phyloP scores from a whole-genome alignment of 2,797 vertebrate species.

The Holocentrus rufus region DNA sequence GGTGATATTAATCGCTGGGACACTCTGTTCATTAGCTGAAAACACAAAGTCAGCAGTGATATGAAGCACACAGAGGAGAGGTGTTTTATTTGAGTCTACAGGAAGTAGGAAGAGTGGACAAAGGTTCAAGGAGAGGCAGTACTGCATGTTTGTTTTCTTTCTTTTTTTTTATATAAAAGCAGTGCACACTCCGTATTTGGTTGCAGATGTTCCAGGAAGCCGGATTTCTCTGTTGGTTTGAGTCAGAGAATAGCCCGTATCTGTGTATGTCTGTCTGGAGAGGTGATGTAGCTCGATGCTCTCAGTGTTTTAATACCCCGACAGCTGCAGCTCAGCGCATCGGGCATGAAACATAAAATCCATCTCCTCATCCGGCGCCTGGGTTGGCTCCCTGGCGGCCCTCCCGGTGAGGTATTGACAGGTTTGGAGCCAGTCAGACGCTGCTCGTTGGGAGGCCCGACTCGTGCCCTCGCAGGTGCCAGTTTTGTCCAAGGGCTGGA shows the following conservation, averaged over 20 bases:
- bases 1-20: conserved; percentile 48
- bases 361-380: conserved; percentile 42
- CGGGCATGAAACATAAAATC: conserved; percentile 43
- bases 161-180: not conserved
- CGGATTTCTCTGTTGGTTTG: not conserved
- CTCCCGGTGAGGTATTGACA: conserved; percentile 53
- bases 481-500: conserved; percentile 18
- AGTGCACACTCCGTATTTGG: not conserved
- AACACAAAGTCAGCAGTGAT: conserved; percentile 46
- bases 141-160: not conserved
- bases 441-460: conserved; percentile 54
- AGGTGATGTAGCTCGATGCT: not conserved
- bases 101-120: no score
- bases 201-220: not conserved
- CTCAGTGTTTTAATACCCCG: conserved; percentile 20
- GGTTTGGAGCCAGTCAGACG: conserved; percentile 58
- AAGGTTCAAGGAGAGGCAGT: not conserved
- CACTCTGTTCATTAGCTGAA: conserved; percentile 40
- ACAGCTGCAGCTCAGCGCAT: conserved; percentile 59
- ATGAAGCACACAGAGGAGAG: conserved; percentile 11
- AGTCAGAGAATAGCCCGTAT: not conserved
- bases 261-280: not conserved
- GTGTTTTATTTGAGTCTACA: not conserved
- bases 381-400: conserved; percentile 32
- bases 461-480: conserved; percentile 27